Base-by-base conservation (phyloP, 2,888 invertebrate species). In the Oegoconia quadripuncta region DNA sequence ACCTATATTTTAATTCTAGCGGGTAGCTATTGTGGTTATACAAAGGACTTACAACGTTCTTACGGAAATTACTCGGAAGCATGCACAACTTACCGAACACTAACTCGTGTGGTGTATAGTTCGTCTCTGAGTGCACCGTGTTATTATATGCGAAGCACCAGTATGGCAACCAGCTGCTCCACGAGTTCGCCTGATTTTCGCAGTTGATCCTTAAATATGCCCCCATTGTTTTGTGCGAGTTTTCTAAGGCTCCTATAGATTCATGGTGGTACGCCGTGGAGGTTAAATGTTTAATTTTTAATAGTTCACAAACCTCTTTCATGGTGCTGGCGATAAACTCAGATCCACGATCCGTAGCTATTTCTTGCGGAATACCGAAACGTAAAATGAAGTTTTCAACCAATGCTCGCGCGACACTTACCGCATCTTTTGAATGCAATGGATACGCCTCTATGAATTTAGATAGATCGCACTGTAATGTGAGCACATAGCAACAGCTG, bases 361-460 rank as follows among this genome's bases (percentile, higher is more conserved):
- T 42, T 7, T 18, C 28, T 6, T 35, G 18, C 1, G 44, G 48
- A 7, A 44, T 38, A 5, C 42, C 48, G 11, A 30, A 47, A n/a
- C 42, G 16, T 11, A 47, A 32, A 17, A 47, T 42, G 34, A 44
- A 47, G 7, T 47, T 40, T 2, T 36, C 27, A n/a, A 48, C 42
- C 12, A 48, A 44, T 14, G 34, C 17, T 20, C 18, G 12, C 3
- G 46, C 46, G 11, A 43, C 41, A n/a, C 17, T 33, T 13, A 27
- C 16, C n/a, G 46, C 17, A 13, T 34, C 31, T 18, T 48, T 41
- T 14, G 20, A 12, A n/a, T 17, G 14, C 6, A 47, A 25, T 11
- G 40, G 37, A 33, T 43, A 46, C 3, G 48, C 48, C 18, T 46
- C 43, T 17, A 43, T 16, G 13, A 36, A 48, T 16, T 48, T 48